A percentile compares a stretch with the other conserved stretches of the same genome.
These are phyloP conservation scores for Alcedo atthis DNA, from an alignment of 2,797 vertebrate species.

Conservation along the genomic window DNA sequence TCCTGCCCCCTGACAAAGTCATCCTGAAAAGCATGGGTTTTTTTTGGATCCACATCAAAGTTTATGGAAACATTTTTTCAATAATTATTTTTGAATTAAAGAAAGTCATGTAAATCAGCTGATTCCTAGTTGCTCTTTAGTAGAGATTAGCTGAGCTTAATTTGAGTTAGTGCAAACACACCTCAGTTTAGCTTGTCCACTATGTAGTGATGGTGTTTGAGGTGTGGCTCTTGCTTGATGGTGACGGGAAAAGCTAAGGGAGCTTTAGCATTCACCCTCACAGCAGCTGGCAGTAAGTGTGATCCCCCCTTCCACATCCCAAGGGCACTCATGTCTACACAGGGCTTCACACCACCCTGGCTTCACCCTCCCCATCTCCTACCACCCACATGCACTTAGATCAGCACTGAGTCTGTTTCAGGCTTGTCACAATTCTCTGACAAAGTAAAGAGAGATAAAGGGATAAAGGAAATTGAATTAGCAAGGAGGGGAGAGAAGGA, in stretches of 20 bases:
- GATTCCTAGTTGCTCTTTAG: background rate
- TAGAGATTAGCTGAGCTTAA: background rate
- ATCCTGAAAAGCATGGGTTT: background rate
- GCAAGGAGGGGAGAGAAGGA: background rate
- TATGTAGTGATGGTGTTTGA: background rate
- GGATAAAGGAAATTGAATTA: background rate
- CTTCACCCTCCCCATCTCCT: background rate
- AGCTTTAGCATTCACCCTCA: background rate
- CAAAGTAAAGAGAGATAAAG: background rate
- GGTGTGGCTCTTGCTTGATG: accelerated
- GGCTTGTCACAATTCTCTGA: background rate
- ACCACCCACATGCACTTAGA: background rate
- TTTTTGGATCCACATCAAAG: accelerated
- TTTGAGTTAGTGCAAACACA: background rate
- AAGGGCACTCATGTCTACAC: accelerated
- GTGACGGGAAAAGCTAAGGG: background rate
- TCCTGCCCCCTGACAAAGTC: background rate
- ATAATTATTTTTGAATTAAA: background rate
- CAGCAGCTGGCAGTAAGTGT: background rate
- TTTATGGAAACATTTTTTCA: background rate
- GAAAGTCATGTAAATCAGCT: background rate
- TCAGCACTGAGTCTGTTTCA: background rate
- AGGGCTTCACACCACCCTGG: accelerated
- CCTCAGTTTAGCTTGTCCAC: background rate
- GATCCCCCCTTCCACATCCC: background rate